These are phyloP conservation scores for Teleopsis dalmanni DNA, from an alignment of 1,140 invertebrate genomes.

Conservation along the genomic window DNA sequence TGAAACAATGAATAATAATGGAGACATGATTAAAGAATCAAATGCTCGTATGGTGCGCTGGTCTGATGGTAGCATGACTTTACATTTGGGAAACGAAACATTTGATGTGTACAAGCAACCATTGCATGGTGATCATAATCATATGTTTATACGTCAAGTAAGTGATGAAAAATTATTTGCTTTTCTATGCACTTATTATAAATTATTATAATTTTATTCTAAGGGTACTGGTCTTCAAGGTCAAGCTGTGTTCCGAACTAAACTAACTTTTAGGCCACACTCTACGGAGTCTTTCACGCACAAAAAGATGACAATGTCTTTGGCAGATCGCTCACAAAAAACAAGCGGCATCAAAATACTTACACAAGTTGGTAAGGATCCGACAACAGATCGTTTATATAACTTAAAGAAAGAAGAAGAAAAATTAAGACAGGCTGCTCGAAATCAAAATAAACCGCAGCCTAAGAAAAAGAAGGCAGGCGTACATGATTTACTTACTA, in stretches of 20 bases:
- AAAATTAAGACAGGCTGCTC: conserved; percentile 75
- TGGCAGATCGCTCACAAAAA: conserved; percentile 95
- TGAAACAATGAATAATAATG: conserved; percentile 75
- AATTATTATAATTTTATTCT: background rate
- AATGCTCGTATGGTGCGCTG: conserved; percentile 93
- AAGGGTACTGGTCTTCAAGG: conserved; percentile 96
- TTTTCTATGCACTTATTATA: background rate
- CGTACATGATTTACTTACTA: conserved; percentile 46
- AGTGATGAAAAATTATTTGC: too few species aligned
- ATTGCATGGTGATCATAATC: conserved; percentile 82
- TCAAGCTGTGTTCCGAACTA: conserved; percentile 93
- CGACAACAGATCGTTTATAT: conserved; percentile 81
- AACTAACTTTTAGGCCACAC: conserved; percentile 93
- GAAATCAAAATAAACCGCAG: conserved; percentile 54
- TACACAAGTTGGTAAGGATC: conserved; percentile 88
- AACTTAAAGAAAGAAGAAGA: conserved; percentile 95
- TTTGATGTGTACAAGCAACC: conserved; percentile 96
- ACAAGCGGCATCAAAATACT: conserved; percentile 94
- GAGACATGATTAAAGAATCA: conserved; percentile 79
- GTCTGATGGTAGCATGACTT: conserved; percentile 97
- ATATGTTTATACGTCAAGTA: conserved; percentile 92
- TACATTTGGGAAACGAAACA: conserved; percentile 94
- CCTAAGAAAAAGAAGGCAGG: conserved; percentile 57
- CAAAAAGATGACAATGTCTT: conserved; percentile 95
- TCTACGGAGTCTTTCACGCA: conserved; percentile 98